Conservation (phyloP, 2,797 vertebrate species). For the Chaetodon trifasciatus region DNA sequence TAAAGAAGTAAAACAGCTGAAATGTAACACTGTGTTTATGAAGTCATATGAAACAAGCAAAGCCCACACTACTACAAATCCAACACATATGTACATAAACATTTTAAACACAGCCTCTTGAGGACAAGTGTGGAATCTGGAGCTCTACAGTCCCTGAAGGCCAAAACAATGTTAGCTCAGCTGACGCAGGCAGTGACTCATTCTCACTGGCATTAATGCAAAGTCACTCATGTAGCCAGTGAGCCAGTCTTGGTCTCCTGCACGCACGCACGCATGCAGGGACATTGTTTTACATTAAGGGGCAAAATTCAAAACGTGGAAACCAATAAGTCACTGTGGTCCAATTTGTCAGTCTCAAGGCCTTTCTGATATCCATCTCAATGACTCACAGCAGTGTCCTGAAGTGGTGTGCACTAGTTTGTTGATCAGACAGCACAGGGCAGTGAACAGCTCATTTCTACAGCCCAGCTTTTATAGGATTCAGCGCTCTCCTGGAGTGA, state of each 20-base stretch:
- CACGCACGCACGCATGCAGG: not conserved
- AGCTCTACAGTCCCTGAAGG: slow-evolving; percentile 54
- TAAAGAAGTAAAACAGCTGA: not conserved
- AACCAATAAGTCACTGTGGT: not conserved
- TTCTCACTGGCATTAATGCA: slow-evolving; percentile 65
- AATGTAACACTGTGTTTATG: not conserved
- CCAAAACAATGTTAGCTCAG: slow-evolving; percentile 55
- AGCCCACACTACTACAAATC: not conserved
- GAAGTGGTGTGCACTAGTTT: slow-evolving; percentile 9
- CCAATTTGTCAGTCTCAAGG: not conserved
- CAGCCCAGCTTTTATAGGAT: not conserved
- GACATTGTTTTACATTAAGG: slow-evolving; percentile 17
- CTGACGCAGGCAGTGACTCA: slow-evolving; percentile 67
- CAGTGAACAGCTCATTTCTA: slow-evolving; percentile 22
- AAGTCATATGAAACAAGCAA: not conserved
- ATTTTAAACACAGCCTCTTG: slow-evolving; percentile 32
- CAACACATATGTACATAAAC: slow-evolving; percentile 8
- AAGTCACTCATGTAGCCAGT: slow-evolving; percentile 58
- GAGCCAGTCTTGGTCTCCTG: slow-evolving; percentile 22
- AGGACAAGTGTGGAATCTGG: slow-evolving; percentile 51
- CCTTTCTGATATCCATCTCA: not conserved
- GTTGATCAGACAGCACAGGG: slow-evolving; percentile 4
- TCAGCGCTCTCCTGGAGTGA: slow-evolving; percentile 1
- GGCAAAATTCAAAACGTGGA: not conserved
- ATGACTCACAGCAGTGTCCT: not conserved